A percentile compares a stretch with the other conserved stretches of the same genome.
These are phyloP conservation scores for Macrobrachium nipponense DNA, from an alignment of 1,140 invertebrate genomes.

Conservation along the genomic window DNA sequence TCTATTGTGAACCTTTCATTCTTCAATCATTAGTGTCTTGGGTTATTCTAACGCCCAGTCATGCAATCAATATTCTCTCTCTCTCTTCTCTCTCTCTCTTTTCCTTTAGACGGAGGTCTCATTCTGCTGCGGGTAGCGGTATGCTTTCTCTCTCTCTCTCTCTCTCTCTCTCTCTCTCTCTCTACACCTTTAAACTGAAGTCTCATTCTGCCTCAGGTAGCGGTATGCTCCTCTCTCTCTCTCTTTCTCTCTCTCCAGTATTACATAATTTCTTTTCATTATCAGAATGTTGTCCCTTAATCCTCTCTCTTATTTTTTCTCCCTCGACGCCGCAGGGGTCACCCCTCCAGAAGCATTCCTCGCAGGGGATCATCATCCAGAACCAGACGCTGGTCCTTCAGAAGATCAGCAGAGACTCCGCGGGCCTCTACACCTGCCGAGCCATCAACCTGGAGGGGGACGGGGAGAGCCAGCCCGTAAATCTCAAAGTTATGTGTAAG, in stretches of 20 bases:
- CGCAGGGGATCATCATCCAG: slow-evolving; percentile 68
- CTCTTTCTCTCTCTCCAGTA: not conserved
- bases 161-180: slow-evolving; percentile 7
- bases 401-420: slow-evolving; percentile 80
- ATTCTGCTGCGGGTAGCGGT: no score
- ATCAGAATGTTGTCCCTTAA: no score
- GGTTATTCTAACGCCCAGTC: no score
- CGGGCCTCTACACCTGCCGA: slow-evolving; percentile 85
- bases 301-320: not conserved
- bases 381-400: slow-evolving; percentile 80
- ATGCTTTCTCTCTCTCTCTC: not conserved
- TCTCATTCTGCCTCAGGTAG: no score
- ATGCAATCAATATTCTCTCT: no score
- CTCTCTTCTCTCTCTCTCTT: no score
- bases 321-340: slow-evolving; percentile 62
- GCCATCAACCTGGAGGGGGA: slow-evolving; percentile 84
- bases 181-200: no score
- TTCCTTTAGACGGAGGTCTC: no score
- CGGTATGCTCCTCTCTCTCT: not conserved
- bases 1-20: no score
- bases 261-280: not conserved
- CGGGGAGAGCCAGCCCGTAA: slow-evolving; percentile 70
- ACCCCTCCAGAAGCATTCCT: slow-evolving; percentile 67
- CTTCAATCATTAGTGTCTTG: no score
- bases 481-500: slow-evolving; percentile 72